Conservation (phyloP, 1,140 invertebrate genomes). For the Riptortus pedestris region DNA sequence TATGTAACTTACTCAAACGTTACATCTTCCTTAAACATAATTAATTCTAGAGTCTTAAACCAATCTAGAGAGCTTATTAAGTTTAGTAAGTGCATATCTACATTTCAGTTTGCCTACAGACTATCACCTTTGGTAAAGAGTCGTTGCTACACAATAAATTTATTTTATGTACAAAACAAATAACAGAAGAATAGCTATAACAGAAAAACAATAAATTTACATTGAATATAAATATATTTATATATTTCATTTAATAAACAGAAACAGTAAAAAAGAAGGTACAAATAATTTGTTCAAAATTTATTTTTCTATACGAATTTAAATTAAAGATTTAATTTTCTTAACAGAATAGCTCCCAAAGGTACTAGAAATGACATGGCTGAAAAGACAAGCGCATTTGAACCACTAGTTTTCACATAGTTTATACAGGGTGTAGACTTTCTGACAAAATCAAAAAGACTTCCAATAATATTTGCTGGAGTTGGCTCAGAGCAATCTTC, state of each 20-base stretch:
- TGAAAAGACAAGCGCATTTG: not conserved
- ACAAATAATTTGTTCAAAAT: not conserved
- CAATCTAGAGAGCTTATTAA: too few relatives aligned
- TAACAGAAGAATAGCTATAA: not conserved
- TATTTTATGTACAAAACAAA: not conserved
- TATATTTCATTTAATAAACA: not conserved
- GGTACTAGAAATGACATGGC: not conserved
- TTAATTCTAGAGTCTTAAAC: too few relatives aligned
- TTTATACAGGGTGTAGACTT: slow-evolving; percentile 52
- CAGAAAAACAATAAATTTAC: too few relatives aligned
- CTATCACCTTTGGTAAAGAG: too few relatives aligned
- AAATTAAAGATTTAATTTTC: not conserved
- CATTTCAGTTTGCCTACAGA: too few relatives aligned
- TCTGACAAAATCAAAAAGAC: slow-evolving; percentile 59
- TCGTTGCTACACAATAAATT: too few relatives aligned
- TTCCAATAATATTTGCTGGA: slow-evolving; percentile 64
- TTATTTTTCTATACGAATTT: not conserved
- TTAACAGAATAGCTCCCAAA: not conserved
- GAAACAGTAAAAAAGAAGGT: not conserved
- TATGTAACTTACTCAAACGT: too few relatives aligned
- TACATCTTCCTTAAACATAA: too few relatives aligned
- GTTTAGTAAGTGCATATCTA: too few relatives aligned
- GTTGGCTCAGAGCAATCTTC: slow-evolving; percentile 60
- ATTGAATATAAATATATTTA: not conserved
- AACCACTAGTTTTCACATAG: slow-evolving; percentile 4